A percentile compares a stretch with the other conserved stretches of the same genome.
Evolutionary conservation across 2,113 vertebrate species (phyloP).

Genomic region (Spermophilus dauricus): DNA sequence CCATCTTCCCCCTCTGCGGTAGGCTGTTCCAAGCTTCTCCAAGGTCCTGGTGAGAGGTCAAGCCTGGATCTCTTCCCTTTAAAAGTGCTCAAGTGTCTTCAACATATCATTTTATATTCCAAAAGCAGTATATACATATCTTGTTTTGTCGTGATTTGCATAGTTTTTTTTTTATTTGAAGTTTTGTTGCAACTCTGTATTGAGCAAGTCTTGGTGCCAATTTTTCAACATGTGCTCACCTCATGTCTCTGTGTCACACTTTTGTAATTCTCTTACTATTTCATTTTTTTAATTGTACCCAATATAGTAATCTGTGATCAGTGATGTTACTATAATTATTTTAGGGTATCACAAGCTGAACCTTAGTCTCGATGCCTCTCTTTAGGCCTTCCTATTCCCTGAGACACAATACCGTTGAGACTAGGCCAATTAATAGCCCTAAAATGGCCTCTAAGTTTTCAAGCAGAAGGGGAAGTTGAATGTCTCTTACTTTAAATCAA

Average conservation of each 20-base stretch:
- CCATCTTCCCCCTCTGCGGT: conserved; percentile 19
- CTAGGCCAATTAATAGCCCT: no score
- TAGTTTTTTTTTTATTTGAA: background rate
- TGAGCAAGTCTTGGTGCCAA: background rate
- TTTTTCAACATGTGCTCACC: background rate
- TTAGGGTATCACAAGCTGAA: background rate
- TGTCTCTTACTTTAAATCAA: no score
- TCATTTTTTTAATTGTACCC: background rate
- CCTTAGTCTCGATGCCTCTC: no score
- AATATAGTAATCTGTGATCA: background rate
- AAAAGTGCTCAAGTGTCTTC: background rate
- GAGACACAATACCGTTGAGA: no score
- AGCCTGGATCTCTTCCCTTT: background rate
- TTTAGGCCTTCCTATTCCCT: no score
- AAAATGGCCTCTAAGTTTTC: no score
- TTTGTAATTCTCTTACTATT: background rate
- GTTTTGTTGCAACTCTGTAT: background rate
- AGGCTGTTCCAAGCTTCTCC: conserved; percentile 1
- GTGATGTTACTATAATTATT: background rate
- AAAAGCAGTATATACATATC: background rate
- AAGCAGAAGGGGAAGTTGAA: no score
- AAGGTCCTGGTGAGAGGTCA: background rate
- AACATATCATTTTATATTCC: background rate
- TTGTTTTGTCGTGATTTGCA: background rate
- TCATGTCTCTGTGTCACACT: background rate